These are phyloP conservation scores for Calonectris borealis DNA, from an alignment of 2,113 vertebrate genomes.

Conservation along the genomic window DNA sequence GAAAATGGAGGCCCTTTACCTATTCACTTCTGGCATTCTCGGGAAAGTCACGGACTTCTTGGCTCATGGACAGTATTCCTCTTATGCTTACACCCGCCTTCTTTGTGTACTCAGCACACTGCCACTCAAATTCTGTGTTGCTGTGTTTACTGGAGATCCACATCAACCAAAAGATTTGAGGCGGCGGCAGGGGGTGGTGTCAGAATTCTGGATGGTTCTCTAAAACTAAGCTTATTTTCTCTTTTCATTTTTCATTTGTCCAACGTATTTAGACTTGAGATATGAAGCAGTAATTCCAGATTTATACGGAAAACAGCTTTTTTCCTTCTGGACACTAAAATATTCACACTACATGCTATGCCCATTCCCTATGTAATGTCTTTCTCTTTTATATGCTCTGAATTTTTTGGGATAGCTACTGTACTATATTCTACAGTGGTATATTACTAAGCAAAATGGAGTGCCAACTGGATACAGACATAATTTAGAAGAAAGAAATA, in stretches of 20 bases:
- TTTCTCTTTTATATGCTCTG: neutral
- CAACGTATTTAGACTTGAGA: neutral
- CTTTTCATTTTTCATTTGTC: neutral
- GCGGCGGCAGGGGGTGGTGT: accelerated
- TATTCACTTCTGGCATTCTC: neutral
- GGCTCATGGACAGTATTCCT: neutral
- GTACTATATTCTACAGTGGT: neutral
- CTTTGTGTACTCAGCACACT: accelerated
- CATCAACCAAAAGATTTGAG: neutral
- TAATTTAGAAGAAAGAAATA: neutral
- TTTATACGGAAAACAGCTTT: neutral
- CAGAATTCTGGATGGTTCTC: neutral
- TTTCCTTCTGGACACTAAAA: neutral
- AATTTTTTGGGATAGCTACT: neutral
- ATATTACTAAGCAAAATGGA: neutral
- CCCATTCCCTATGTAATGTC: accelerated
- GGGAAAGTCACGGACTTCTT: neutral
- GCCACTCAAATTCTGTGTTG: neutral
- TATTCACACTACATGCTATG: neutral
- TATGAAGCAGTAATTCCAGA: neutral
- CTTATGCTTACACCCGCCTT: neutral
- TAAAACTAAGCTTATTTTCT: neutral
- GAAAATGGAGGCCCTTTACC: accelerated
- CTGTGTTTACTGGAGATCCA: neutral
- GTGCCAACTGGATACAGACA: neutral